phyloP scores from a whole-genome alignment of 2,888 invertebrate species.

The Halictus ligatus region DNA sequence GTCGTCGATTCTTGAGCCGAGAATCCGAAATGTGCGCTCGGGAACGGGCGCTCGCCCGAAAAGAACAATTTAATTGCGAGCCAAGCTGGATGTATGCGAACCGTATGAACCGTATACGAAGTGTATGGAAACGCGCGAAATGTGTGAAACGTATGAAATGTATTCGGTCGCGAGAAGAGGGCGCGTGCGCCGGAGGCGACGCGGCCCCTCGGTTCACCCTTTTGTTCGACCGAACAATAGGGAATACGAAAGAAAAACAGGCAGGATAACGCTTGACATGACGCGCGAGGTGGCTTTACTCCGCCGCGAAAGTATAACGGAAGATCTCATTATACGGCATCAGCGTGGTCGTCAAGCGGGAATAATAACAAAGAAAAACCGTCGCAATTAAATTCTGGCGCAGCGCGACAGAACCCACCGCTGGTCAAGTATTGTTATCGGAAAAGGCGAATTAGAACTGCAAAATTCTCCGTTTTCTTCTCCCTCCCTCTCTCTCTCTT shows the following conservation, averaged over 20 bases:
- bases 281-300: conserved; percentile 21
- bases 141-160: neutral
- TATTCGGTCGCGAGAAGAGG: neutral
- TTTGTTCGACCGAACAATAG: neutral
- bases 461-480: neutral
- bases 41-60: neutral
- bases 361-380: conserved; percentile 69
- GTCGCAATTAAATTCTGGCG: conserved; percentile 73
- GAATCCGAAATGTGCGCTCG: neutral
- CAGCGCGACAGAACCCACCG: conserved; percentile 11
- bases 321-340: conserved; percentile 33
- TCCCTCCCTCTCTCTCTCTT: too few species aligned
- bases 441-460: conserved; percentile 11
- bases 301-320: conserved; percentile 43
- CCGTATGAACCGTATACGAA: neutral
- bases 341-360: conserved; percentile 59
- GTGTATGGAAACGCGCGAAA: neutral
- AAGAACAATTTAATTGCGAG: conserved; percentile 1
- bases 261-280: conserved; percentile 29
- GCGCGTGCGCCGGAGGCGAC: neutral
- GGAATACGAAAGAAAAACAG: conserved; percentile 14
- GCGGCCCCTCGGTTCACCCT: neutral
- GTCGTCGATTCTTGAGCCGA: conserved; percentile 28
- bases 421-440: conserved; percentile 23
- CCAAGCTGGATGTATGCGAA: neutral